phyloP scores from a whole-genome alignment of 2,113 vertebrate genomes.

The Taxidea taxus region DNA sequence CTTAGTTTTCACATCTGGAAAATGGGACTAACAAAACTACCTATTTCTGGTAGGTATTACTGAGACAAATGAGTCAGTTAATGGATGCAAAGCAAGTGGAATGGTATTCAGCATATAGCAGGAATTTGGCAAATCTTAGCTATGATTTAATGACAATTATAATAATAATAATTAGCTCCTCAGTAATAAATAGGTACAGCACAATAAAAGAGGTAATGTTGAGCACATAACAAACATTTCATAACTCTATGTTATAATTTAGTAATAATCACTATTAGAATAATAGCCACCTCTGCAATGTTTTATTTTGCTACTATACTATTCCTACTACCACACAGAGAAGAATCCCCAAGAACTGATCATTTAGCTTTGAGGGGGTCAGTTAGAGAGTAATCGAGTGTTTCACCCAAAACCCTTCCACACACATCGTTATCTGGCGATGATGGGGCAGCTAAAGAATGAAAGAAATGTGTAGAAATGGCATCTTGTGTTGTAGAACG shows the following conservation, averaged over 20 bases:
- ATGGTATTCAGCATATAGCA: not conserved
- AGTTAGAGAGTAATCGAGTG: not conserved
- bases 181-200: not conserved
- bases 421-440: not conserved
- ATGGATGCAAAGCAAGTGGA: not conserved
- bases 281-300: not conserved
- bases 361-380: not conserved
- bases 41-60: not conserved
- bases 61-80: not conserved
- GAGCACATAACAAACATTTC: not conserved
- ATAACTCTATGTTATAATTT: not conserved
- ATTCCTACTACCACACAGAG: not conserved
- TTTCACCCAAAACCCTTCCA: not conserved
- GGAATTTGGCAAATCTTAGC: not conserved
- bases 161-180: not conserved
- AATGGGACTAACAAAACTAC: not conserved
- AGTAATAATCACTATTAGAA: not conserved
- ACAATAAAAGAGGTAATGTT: not conserved
- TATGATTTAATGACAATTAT: not conserved
- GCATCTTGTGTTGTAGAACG: not conserved
- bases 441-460: not conserved
- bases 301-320: not conserved
- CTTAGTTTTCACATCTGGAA: not conserved
- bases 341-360: not conserved
- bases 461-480: not conserved